These are phyloP conservation scores for Scaptomyza hsui DNA, from an alignment of 1,140 invertebrate species.

Conservation along the genomic window DNA sequence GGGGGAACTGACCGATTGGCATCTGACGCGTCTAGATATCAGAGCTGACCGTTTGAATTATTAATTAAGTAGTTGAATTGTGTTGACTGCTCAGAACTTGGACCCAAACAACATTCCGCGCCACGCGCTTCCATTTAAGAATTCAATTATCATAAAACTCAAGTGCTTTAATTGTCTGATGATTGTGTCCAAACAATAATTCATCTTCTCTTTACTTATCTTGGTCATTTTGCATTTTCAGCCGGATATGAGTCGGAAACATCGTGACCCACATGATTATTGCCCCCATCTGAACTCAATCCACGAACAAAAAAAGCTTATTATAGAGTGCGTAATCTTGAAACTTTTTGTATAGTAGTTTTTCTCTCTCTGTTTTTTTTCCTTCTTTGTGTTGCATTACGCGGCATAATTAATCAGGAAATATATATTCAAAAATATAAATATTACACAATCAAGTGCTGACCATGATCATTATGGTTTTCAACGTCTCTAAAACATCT, in stretches of 20 bases:
- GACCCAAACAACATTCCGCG: conserved; percentile 50
- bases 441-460: conserved; percentile 25
- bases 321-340: conserved; percentile 30
- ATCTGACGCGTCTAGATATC: conserved; percentile 14
- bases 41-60: conserved; percentile 60
- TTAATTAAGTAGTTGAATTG: conserved; percentile 70
- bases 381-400: conserved; percentile 48
- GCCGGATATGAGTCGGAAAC: conserved; percentile 32
- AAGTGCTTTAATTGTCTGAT: conserved; percentile 14
- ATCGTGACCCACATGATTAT: conserved; percentile 25
- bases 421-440: conserved; percentile 40
- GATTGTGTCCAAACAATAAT: conserved; percentile 22
- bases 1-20: conserved; percentile 1
- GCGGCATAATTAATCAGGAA: conserved; percentile 73
- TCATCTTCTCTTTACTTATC: conserved; percentile 13
- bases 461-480: conserved; percentile 8
- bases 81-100: conserved; percentile 34
- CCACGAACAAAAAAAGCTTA: conserved; percentile 5
- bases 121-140: conserved; percentile 51
- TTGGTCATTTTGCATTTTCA: conserved; percentile 21
- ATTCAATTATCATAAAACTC: conserved; percentile 65
- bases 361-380: conserved; percentile 11
- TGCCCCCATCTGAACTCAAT: conserved; percentile 10
- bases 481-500: background rate
- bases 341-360: conserved; percentile 5